Evolutionary conservation across 2,113 vertebrate species (phyloP), one percentile per base, ranked within the genome.

Genomic region (Struthio camelus): DNA sequence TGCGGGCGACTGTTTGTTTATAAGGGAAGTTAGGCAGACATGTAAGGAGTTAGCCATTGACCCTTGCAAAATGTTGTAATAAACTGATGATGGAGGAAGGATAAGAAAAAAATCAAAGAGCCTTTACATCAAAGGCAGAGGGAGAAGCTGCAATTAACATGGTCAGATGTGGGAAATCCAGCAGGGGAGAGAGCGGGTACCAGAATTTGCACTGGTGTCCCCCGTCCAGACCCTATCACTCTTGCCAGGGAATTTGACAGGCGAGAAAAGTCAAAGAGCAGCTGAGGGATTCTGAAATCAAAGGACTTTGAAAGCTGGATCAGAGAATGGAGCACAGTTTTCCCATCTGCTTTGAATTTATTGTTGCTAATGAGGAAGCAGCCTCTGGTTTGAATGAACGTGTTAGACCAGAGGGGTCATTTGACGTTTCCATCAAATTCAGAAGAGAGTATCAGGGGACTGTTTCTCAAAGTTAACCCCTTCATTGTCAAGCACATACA

Each of bases 331-430:
- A 95, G 58, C 69, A 61, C 34, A 34, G 38, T 92, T 93, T 94
- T 62, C 48, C 85, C 93, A 94, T 95, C 83, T 97, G 93, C 95
- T 96, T 92, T 95, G 94, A 94, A 93, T 96, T 95, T 96, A 89
- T 88, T 86, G 76, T 95, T 97, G 83, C 82, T 97, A 91, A 95
- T 94, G 64, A 95, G 93, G 66, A 94, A 92, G 89, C 40, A 89
- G 28, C 6, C 91, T 79, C 54, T 87, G 80, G 58, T 90, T 89
- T 89, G 88, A 85, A 80, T 14, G 87, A 87, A 56, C 38, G 10
- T 2, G 8, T 85, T 85, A 81, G 76, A 90, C 94, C 77, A 67
- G 82, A 81, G 82, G 48, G 73, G 80, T 92, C 88, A 61, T 73
- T 95, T 73, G 72, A 44, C 64, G 61, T 80, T 93, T 94, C 70